Conservation (phyloP, 1,140 invertebrate species). For the Globodera ellingtonae region DNA sequence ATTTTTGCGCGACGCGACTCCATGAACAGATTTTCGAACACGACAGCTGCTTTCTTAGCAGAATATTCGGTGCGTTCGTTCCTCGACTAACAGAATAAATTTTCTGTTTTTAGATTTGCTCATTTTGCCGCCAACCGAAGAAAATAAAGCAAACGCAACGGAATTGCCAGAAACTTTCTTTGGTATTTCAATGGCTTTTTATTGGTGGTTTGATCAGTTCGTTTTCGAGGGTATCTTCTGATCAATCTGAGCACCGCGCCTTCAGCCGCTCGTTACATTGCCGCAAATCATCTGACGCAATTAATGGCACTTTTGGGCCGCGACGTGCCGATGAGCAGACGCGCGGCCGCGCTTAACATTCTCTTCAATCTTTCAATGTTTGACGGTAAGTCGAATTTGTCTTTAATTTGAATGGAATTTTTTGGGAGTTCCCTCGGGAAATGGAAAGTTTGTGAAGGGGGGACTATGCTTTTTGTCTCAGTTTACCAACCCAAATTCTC, state of each 20-base stretch:
- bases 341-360: constrained; percentile 27
- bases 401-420: not conserved
- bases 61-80: not conserved
- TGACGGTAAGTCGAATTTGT: constrained; percentile 34
- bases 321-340: not conserved
- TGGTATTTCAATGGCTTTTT: not conserved
- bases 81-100: not conserved
- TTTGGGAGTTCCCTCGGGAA: not conserved
- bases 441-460: no score
- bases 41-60: not conserved
- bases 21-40: not conserved
- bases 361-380: constrained; percentile 40
- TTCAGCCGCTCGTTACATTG: constrained; percentile 10
- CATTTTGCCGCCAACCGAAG: constrained; percentile 1
- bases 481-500: not conserved
- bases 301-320: constrained; percentile 26
- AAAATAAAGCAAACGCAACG: not conserved
- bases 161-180: constrained; percentile 13
- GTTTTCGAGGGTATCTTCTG: constrained; percentile 30
- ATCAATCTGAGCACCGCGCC: constrained; percentile 26
- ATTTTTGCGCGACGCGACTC: not conserved
- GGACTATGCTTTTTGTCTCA: not conserved
- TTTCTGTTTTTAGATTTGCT: constrained; percentile 13
- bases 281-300: constrained; percentile 11
- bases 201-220: not conserved